Base-by-base conservation (phyloP, 2,113 vertebrate genomes). In the Xiphophorus couchianus region DNA sequence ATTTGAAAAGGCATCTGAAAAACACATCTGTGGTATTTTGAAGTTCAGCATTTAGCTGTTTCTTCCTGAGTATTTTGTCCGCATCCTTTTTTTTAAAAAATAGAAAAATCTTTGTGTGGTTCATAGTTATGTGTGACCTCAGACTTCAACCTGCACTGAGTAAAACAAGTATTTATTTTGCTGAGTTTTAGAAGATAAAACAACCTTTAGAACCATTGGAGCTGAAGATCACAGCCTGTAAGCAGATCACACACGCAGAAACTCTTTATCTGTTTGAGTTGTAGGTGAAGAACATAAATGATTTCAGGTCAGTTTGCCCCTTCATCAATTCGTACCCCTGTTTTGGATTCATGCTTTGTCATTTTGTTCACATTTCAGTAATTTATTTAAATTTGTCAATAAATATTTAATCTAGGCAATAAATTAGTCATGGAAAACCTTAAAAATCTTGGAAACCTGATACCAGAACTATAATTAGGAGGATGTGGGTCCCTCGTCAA, bases 101-200 rank as follows among this genome's bases (percentile, higher is more conserved):
- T 2, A 37, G 1, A 37, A 11, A 37, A 12, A 54, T n/a, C 4
- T 74, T 39, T 64, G 19, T 60, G 62, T 69, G 60, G 67, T 78
- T 30, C 0, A 44, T 31, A 61, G 7, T 28, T 42, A 19, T 65
- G 62, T 75, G 73, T 73, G 70, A 74, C 73, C 69, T 73, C 63
- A 74, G 81, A 73, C 77, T 63, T 37, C 29, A 31, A 48, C 62
- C 4, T 86, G 84, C 82, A 86, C 86, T 89, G 85, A 39, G 61
- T 69, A 30, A 74, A 83, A 66, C 81, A 84, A 83, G 86, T 91
- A 91, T 91, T 91, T 91, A 89, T 91, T 89, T 80, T 72, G 76
- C 82, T 76, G 58, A 65, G 33, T 61, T 65, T 58, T 10, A 58
- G 51, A 58, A 58, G 51, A 58, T n/a, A 58, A 58, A 25, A 70